Evolutionary conservation across 1,140 invertebrate species (phyloP).

Genomic region (Drosophila hydei): DNA sequence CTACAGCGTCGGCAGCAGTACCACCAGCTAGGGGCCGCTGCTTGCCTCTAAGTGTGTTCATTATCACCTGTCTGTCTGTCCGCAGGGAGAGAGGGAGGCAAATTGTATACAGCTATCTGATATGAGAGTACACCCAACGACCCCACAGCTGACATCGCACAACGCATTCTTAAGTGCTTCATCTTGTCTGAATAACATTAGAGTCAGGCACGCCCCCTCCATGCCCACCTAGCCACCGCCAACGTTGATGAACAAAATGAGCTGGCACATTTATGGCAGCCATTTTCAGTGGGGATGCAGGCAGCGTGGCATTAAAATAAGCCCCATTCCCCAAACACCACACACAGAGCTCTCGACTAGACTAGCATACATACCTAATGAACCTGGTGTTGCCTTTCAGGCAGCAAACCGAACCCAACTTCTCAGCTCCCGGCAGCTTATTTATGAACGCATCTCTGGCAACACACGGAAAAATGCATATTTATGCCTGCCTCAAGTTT

Average conservation of each 20-base stretch:
- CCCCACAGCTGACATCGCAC: conserved; percentile 62
- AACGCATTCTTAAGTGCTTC: conserved; percentile 78
- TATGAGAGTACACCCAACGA: conserved; percentile 9
- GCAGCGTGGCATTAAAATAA: conserved; percentile 58
- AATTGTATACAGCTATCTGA: conserved; percentile 7
- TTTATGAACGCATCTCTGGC: conserved; percentile 40
- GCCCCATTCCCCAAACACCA: conserved; percentile 16
- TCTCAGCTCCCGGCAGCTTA: conserved; percentile 2
- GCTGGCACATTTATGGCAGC: conserved; percentile 78
- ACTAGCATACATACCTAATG: conserved; percentile 74
- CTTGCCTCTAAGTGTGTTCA: conserved; percentile 62
- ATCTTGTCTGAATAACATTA: conserved; percentile 80
- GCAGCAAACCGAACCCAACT: conserved; percentile 1
- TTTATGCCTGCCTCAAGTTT: conserved; percentile 39
- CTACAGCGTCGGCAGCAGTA: background rate
- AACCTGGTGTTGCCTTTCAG: conserved; percentile 67
- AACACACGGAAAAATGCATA: conserved; percentile 39
- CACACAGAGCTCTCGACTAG: conserved; percentile 7
- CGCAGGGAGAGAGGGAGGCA: background rate
- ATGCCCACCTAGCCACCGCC: background rate
- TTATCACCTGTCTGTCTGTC: conserved; percentile 71
- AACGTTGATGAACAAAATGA: conserved; percentile 56
- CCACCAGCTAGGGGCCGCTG: background rate
- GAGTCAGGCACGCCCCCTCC: conserved; percentile 35
- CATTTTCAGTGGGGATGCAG: conserved; percentile 59